These are phyloP conservation scores for Rhopalosiphum padi DNA, from an alignment of 1,140 invertebrate species.

Conservation along the genomic window DNA sequence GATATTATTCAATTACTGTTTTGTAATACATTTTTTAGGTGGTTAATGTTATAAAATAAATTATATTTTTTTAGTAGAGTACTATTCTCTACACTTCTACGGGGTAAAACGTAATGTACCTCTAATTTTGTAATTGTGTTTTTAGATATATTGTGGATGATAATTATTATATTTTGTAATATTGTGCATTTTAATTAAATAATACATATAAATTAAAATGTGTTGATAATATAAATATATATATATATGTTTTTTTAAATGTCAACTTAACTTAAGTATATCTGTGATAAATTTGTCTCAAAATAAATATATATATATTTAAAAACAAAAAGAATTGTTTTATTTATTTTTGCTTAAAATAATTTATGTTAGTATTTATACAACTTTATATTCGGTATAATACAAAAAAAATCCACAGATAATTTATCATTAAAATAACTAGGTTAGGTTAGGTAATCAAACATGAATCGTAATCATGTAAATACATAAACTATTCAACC, in stretches of 20 bases:
- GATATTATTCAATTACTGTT: not conserved
- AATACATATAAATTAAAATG: no score
- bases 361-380: not conserved
- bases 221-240: no score
- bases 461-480: not conserved
- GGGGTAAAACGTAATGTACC: not conserved
- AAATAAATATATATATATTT: not conserved
- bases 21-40: not conserved
- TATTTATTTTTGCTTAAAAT: not conserved
- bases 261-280: not conserved
- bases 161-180: not conserved
- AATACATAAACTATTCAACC: not conserved
- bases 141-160: not conserved
- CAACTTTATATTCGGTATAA: not conserved
- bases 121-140: not conserved
- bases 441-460: not conserved
- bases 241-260: not conserved
- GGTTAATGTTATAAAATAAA: not conserved
- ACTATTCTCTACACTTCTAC: not conserved
- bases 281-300: not conserved
- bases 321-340: not conserved
- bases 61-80: not conserved
- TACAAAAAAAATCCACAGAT: not conserved
- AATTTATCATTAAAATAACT: not conserved
- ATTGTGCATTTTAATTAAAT: not conserved